These are phyloP conservation scores for Elaeidobius kamerunicus DNA, from an alignment of 2,888 invertebrate species.

Conservation along the genomic window DNA sequence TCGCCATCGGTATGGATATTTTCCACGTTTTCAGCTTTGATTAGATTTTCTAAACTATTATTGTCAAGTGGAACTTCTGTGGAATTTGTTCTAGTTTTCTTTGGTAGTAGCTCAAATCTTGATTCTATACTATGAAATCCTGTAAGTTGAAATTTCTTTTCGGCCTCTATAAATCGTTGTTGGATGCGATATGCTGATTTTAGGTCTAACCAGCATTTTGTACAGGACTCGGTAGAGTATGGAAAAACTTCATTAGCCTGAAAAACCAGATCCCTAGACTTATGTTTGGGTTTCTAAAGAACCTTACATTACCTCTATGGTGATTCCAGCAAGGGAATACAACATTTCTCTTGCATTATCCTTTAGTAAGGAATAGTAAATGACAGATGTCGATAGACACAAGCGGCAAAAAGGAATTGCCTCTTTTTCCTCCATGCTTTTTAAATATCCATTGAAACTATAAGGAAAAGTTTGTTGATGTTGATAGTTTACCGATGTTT, in stretches of 20 bases:
- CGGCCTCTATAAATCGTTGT: conserved; percentile 36
- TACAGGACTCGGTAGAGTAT: conserved; percentile 33
- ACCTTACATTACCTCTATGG: too few species aligned
- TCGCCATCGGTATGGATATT: conserved; percentile 6
- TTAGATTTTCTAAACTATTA: not conserved
- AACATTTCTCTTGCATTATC: conserved; percentile 37
- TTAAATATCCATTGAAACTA: too few species aligned
- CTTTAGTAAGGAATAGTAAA: conserved; percentile 36
- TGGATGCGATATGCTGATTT: conserved; percentile 38
- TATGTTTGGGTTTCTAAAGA: too few species aligned
- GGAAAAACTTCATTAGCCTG: conserved; percentile 13
- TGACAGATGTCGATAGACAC: conserved; percentile 36
- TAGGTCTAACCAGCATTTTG: conserved; percentile 38
- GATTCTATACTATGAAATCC: conserved; percentile 5
- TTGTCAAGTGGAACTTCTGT: conserved; percentile 2
- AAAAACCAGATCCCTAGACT: too few species aligned
- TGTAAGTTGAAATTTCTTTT: conserved; percentile 30
- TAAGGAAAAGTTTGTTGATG: too few species aligned
- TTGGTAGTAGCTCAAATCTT: conserved; percentile 2
- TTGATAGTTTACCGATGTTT: too few species aligned
- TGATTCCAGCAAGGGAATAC: conserved; percentile 39
- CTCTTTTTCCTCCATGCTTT: conserved; percentile 17
- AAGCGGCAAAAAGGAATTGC: conserved; percentile 36
- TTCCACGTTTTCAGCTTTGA: conserved; percentile 4
- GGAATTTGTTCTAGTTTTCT: not conserved